Base-by-base conservation (phyloP, 2,113 vertebrate genomes). In the Apeltes quadracus region DNA sequence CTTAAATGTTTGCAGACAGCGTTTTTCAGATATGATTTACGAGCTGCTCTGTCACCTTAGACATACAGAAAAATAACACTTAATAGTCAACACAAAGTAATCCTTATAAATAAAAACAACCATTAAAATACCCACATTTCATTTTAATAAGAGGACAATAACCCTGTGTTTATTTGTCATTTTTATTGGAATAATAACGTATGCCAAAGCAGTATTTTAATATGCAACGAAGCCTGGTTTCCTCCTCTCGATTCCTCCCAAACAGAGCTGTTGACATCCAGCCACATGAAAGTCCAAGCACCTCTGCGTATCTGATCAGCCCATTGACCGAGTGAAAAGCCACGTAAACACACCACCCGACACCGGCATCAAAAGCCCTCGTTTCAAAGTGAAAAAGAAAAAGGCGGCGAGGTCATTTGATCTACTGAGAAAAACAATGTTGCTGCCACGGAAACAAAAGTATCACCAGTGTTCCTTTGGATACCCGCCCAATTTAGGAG, bases 381-480 rank as follows among this genome's bases (percentile, higher is more conserved):
- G 16, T 69, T 69, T 87, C 73, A 76, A 84, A 84, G 75, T 44
- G 34, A 82, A 80, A 58, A 72, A 74, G 61, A 78, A 76, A 61
- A 78, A 15, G 5, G 50, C 57, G 29, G 20, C 48, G 67, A 75
- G 72, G 70, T 76, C 72, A 78, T 72, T 75, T 81, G 34, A 81
- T 76, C 76, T 67, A 46, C 54, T 16, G 68, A 76, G 53, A 53
- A 62, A 82, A 69, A 76, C 61, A 69, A 78, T 62, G 57, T 84
- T 54, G 44, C 34, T 53, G 23, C 41, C 34, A 62, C 11, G 12
- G 34, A 38, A 65, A 75, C 44, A 66, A 27, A 72, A 46, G 23
- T 50, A 80, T 29, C 29, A 14, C 23, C 50, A 12, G 34, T 48
- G 46, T 69, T 61, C 54, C 48, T 48, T 65, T 68, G 34, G 36